Evolutionary conservation across 2,888 invertebrate species (phyloP), one percentile per base, ranked within the genome.

Genomic region (Frankliniella intonsa): DNA sequence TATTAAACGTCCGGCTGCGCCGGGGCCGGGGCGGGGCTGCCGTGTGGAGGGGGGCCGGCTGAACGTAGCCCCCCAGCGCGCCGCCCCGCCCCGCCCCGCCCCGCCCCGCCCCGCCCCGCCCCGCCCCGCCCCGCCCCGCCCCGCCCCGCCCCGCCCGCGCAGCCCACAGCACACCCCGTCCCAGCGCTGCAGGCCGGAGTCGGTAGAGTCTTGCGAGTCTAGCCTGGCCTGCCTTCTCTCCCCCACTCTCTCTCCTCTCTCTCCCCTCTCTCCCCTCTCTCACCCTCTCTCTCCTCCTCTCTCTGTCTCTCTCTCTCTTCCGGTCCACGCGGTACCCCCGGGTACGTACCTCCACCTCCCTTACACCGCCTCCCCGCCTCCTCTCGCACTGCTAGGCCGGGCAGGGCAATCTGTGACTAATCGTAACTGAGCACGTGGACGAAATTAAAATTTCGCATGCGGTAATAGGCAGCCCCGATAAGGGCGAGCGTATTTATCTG

Each of bases 391-490:
- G 38, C 38, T 38, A 2, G 38, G 3, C 25, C 69, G 0, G 25
- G 10, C n/a, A n/a, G 69, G 22, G 2, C 25, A 76, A 76, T 25
- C 69, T 76, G 11, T 11, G 8, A 7, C 22, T 10, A 10, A 76
- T 25, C 12, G 22, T 22, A 25, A 10, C 12, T 25, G 69, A 76
- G 69, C 69, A 76, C 25, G 69, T 76, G 69, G 22, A 76, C 22
- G 10, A 76, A 76, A 76, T 76, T 76, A 76, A 76, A 76, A 76
- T 76, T 76, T 76, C 69, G 69, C 69, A 76, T 76, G 38, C 38
- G 38, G 69, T 25, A 76, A 76, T 76, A 25, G 69, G 25, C 25
- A 5, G 38, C 38, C 3, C 38, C 3, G 69, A 76, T 76, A 76
- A 76, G 38, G 38, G 38, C 38, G 38, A 5, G 38, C 38, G 38